A percentile compares a stretch with the other conserved stretches of the same genome.
These are phyloP conservation scores for Mormyrus lacerda DNA, from an alignment of 2,113 vertebrate species.

Conservation along the genomic window DNA sequence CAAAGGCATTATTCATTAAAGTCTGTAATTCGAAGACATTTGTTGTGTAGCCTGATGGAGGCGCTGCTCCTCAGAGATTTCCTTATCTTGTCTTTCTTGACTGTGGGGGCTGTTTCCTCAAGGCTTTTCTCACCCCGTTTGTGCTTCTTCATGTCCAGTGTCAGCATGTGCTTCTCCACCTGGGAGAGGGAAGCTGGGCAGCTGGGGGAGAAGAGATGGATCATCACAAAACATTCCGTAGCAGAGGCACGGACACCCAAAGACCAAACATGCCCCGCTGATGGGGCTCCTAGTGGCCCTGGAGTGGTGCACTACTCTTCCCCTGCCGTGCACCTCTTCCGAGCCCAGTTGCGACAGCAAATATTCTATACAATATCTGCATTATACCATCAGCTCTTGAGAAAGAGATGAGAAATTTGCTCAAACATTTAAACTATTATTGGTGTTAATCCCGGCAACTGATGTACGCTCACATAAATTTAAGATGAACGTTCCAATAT, in stretches of 20 bases:
- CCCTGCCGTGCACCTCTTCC: neutral
- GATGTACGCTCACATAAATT: neutral
- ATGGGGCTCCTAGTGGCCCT: neutral
- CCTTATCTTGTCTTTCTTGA: constrained; percentile 31
- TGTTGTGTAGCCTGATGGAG: constrained; percentile 47
- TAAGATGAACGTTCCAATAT: neutral
- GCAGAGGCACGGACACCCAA: neutral
- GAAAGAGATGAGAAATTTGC: neutral
- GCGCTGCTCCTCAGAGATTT: constrained; percentile 40
- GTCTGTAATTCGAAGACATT: constrained; percentile 41
- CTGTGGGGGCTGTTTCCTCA: constrained; percentile 18
- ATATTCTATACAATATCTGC: neutral
- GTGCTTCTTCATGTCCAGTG: neutral
- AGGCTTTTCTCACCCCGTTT: constrained; percentile 36
- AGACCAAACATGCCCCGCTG: neutral
- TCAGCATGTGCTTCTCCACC: neutral
- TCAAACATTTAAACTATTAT: neutral
- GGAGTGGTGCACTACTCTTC: neutral
- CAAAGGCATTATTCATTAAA: neutral
- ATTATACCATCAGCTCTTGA: neutral
- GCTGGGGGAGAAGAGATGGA: neutral
- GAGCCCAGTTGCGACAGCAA: neutral
- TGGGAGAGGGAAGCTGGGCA: neutral
- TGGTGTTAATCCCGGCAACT: neutral
- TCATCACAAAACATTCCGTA: neutral